Conservation (phyloP, 30 jellyfish, hydroid and myxozoan species). For the Clytia hemisphaerica region DNA sequence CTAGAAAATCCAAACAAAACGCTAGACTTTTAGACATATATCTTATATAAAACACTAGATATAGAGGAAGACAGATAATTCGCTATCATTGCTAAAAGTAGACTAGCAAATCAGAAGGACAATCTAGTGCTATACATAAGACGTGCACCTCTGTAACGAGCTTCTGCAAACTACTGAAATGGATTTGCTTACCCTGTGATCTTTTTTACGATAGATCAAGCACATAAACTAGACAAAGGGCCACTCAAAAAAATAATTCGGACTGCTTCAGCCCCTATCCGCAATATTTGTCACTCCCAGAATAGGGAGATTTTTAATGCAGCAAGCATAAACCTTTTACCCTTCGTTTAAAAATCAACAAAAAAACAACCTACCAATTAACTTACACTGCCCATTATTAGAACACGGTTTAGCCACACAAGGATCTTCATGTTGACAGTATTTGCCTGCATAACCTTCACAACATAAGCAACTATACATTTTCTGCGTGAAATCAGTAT, state of each 20-base stretch:
- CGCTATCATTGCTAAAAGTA: too few relatives aligned
- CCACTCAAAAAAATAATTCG: background rate
- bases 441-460: constrained; percentile 70
- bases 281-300: background rate
- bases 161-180: too few relatives aligned
- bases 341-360: too few relatives aligned
- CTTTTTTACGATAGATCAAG: too few relatives aligned
- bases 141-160: too few relatives aligned
- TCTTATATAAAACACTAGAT: too few relatives aligned
- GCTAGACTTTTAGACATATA: too few relatives aligned
- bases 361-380: background rate
- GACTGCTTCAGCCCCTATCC: background rate
- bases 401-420: constrained; percentile 70
- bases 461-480: constrained; percentile 72
- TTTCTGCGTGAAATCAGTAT: constrained; percentile 47
- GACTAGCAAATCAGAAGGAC: too few relatives aligned
- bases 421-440: constrained; percentile 87
- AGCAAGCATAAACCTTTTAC: background rate
- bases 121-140: too few relatives aligned
- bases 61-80: too few relatives aligned
- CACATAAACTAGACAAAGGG: background rate
- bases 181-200: too few relatives aligned
- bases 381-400: constrained; percentile 54
- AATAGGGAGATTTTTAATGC: background rate
- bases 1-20: too few relatives aligned